Evolutionary conservation across 1,140 invertebrate genomes (phyloP).

Genomic region (Ectropis grisescens): DNA sequence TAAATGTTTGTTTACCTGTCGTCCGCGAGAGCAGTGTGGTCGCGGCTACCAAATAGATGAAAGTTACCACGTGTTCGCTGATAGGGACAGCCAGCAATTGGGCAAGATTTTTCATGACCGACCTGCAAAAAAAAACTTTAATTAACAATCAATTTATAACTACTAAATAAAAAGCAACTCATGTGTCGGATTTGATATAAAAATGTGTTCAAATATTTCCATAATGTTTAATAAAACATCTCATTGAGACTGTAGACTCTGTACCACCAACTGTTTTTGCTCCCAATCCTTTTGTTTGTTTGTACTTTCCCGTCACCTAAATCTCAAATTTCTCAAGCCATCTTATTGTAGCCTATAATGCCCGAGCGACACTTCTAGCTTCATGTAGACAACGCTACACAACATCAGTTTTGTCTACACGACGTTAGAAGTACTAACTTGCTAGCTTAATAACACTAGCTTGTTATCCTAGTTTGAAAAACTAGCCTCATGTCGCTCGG

Average conservation of each 20-base stretch:
- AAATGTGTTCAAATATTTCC: not conserved
- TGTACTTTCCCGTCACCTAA: too few relatives aligned
- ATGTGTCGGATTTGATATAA: not conserved
- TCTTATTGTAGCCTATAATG: too few relatives aligned
- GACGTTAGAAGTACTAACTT: too few relatives aligned
- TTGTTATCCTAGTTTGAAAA: too few relatives aligned
- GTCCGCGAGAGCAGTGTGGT: conserved; percentile 61
- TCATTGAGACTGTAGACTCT: too few relatives aligned
- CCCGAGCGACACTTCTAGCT: too few relatives aligned
- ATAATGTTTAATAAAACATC: not conserved
- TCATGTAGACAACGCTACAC: too few relatives aligned
- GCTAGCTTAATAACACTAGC: too few relatives aligned
- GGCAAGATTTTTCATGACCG: conserved; percentile 71
- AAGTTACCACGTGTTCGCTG: conserved; percentile 65
- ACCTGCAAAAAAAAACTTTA: conserved; percentile 40
- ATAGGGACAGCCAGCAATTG: conserved; percentile 68
- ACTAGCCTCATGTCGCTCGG: too few relatives aligned
- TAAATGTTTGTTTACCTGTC: conserved; percentile 35
- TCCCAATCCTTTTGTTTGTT: too few relatives aligned
- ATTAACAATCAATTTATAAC: not conserved
- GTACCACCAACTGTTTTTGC: not conserved
- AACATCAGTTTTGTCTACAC: too few relatives aligned
- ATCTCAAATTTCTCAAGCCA: too few relatives aligned
- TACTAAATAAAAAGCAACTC: not conserved
- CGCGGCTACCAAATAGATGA: conserved; percentile 59